These are phyloP conservation scores for Ctenopoma kingsleyae DNA, from an alignment of 2,797 vertebrate species.

Conservation along the genomic window DNA sequence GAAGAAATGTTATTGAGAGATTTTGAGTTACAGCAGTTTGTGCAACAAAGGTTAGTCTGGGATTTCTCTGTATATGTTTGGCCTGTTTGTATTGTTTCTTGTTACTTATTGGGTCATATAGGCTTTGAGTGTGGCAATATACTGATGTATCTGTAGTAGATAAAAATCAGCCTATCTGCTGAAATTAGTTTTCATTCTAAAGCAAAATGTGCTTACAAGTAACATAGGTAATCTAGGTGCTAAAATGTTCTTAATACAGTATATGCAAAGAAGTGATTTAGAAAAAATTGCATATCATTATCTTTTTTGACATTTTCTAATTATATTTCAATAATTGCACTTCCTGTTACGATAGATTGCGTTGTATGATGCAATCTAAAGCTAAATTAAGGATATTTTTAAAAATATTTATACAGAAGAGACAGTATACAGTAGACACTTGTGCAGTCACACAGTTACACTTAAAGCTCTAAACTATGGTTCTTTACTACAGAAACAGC, in stretches of 20 bases:
- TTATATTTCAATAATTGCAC: background rate
- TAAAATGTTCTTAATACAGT: background rate
- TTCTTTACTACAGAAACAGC: constrained; percentile 41
- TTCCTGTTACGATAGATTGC: constrained; percentile 14
- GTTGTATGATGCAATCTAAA: background rate
- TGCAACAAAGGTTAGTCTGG: background rate
- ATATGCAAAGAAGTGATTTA: background rate
- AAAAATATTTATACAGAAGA: background rate
- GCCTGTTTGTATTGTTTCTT: background rate
- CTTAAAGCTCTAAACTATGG: constrained; percentile 23
- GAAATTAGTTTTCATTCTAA: background rate
- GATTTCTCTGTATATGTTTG: no score
- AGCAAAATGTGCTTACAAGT: background rate
- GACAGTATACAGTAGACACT: background rate
- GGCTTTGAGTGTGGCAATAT: background rate
- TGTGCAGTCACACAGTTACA: constrained; percentile 21
- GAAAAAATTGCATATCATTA: background rate
- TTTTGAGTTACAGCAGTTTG: background rate
- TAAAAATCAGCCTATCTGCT: background rate
- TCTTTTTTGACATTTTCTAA: background rate
- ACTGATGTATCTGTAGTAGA: background rate
- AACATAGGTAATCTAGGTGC: background rate
- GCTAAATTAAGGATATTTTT: background rate
- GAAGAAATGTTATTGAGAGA: background rate
- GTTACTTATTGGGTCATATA: background rate